phyloP scores from a whole-genome alignment of 2,113 vertebrate genomes.

The Forbesichthys papilliferus region DNA sequence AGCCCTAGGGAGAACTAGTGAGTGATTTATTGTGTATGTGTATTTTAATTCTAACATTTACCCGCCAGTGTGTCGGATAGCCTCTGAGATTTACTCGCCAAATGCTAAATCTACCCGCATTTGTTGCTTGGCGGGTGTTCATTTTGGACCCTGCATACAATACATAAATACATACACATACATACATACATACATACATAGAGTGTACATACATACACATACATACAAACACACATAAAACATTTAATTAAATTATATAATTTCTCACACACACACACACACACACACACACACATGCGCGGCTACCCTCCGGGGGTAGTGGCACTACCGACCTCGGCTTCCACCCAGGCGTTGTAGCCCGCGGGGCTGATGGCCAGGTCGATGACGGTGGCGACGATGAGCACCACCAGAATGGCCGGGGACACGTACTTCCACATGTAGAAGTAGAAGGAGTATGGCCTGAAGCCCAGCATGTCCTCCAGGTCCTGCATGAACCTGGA shows the following conservation, averaged over 20 bases:
- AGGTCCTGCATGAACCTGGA: constrained; percentile 97
- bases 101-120: not conserved
- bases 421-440: constrained; percentile 98
- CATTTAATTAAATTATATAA: too few species aligned
- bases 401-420: constrained; percentile 86
- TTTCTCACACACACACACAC: not conserved
- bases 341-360: constrained; percentile 94
- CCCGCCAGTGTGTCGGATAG: too few species aligned
- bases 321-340: constrained; percentile 83
- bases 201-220: too few species aligned
- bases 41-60: too few species aligned
- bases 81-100: too few species aligned
- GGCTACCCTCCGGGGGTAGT: not conserved
- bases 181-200: too few species aligned
- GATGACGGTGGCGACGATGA: constrained; percentile 86
- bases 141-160: too few species aligned
- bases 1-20: not conserved
- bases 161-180: too few species aligned
- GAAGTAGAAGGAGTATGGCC: constrained; percentile 89
- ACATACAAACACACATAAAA: not conserved
- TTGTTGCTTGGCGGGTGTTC: not conserved
- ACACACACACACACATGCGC: not conserved
- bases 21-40: too few species aligned
- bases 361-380: constrained; percentile 92
- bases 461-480: constrained; percentile 97